Conservation (phyloP, 1,140 invertebrate species). For the Calycopis cecrops region DNA sequence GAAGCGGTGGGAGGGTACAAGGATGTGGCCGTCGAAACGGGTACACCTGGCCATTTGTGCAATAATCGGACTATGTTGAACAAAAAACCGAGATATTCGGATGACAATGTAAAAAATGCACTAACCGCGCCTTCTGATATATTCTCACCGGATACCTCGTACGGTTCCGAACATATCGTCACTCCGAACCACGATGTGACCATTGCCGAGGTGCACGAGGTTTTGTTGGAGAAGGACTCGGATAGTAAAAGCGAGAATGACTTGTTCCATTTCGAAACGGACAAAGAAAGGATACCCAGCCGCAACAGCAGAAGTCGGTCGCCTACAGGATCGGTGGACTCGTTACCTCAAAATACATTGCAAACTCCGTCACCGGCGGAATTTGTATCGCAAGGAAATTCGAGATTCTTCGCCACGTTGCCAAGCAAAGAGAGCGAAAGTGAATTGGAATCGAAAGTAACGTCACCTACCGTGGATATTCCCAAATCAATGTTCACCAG, state of each 20-base stretch:
- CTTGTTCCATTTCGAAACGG: slow-evolving; percentile 72
- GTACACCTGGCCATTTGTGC: slow-evolving; percentile 55
- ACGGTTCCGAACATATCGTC: slow-evolving; percentile 63
- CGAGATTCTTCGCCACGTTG: slow-evolving; percentile 39
- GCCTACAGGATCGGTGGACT: slow-evolving; percentile 55
- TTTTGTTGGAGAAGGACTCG: slow-evolving; percentile 49
- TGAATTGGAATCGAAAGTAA: slow-evolving; percentile 32
- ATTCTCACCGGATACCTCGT: slow-evolving; percentile 71
- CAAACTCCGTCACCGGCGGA: slow-evolving; percentile 55
- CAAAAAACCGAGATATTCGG: slow-evolving; percentile 75
- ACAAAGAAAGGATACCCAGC: slow-evolving; percentile 54
- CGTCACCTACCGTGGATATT: slow-evolving; percentile 62
- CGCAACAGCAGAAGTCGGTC: slow-evolving; percentile 58
- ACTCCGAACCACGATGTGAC: slow-evolving; percentile 64
- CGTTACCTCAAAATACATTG: slow-evolving; percentile 35
- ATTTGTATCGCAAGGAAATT: slow-evolving; percentile 36
- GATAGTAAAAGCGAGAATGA: slow-evolving; percentile 66
- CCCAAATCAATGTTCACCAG: slow-evolving; percentile 67
- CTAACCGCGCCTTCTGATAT: slow-evolving; percentile 54
- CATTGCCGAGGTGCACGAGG: slow-evolving; percentile 43
- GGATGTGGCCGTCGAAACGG: slow-evolving; percentile 78
- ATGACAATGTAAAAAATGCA: slow-evolving; percentile 72
- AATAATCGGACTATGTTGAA: slow-evolving; percentile 75
- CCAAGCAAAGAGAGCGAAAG: slow-evolving; percentile 29
- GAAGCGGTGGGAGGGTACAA: slow-evolving; percentile 96